Evolutionary conservation across 1,140 invertebrate genomes (phyloP).

Genomic region (Diplogasteroides magnus): DNA sequence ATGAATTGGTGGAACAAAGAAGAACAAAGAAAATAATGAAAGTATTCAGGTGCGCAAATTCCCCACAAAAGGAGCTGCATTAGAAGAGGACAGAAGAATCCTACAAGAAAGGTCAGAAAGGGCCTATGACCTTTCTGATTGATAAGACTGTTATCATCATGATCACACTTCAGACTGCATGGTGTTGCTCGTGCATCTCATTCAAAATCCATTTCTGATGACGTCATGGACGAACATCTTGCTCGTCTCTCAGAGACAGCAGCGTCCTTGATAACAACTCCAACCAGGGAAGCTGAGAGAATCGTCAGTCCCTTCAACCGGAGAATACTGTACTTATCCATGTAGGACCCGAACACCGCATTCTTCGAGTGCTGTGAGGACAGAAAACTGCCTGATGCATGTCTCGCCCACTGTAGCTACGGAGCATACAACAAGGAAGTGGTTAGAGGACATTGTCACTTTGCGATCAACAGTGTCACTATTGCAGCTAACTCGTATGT

Average conservation of each 20-base stretch:
- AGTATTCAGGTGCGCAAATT: background rate
- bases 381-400: conserved; percentile 42
- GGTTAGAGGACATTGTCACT: conserved; percentile 20
- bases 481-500: conserved; percentile 47
- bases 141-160: background rate
- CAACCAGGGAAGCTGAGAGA: background rate
- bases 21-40: conserved; percentile 12
- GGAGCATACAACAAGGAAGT: conserved; percentile 42
- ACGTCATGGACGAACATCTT: background rate
- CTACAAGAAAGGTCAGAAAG: conserved; percentile 15
- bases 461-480: conserved; percentile 11
- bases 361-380: conserved; percentile 48
- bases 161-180: conserved; percentile 7
- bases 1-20: conserved; percentile 11
- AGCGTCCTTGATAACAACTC: background rate
- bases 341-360: conserved; percentile 40
- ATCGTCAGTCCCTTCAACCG: background rate
- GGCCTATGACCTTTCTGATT: background rate
- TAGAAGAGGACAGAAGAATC: conserved; percentile 15
- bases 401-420: conserved; percentile 46
- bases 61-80: background rate
- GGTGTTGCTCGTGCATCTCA: background rate
- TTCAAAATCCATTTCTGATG: background rate
- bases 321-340: background rate
- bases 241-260: background rate